Evolutionary conservation across 2,113 vertebrate species (phyloP).

Genomic region (Indicator maculatus): DNA sequence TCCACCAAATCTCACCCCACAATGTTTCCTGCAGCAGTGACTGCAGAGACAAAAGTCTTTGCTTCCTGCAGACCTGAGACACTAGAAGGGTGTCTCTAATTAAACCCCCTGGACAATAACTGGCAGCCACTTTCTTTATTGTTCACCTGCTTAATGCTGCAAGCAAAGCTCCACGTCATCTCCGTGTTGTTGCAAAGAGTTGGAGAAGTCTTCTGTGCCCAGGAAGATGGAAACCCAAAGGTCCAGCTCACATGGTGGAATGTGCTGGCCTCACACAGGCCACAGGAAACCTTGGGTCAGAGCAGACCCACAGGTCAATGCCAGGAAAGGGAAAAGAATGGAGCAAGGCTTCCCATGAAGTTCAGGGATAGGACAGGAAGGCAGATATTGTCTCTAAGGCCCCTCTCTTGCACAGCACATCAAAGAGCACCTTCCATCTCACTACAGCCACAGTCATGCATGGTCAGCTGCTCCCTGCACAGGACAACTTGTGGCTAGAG

Average conservation of each 20-base stretch:
- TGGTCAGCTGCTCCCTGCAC: background rate
- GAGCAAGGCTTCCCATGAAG: background rate
- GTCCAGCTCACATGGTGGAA: accelerated
- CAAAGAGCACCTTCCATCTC: background rate
- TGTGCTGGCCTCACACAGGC: background rate
- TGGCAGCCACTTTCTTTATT: background rate
- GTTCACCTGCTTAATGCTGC: background rate
- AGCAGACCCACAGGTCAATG: background rate
- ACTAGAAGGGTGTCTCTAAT: background rate
- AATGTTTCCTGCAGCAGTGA: background rate
- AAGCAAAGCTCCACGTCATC: background rate
- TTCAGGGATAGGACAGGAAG: background rate
- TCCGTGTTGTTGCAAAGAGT: accelerated
- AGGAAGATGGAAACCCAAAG: accelerated
- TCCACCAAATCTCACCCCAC: background rate
- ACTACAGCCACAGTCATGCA: accelerated
- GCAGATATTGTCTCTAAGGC: background rate
- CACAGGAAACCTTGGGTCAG: background rate
- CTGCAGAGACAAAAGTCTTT: background rate
- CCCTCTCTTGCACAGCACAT: background rate
- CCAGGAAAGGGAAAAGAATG: conserved; percentile 38
- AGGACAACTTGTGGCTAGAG: background rate
- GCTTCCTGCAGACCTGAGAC: background rate
- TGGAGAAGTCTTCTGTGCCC: background rate
- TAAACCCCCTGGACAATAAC: accelerated